Conservation (phyloP, 2,113 vertebrate genomes). For the Rafetus swinhoei region DNA sequence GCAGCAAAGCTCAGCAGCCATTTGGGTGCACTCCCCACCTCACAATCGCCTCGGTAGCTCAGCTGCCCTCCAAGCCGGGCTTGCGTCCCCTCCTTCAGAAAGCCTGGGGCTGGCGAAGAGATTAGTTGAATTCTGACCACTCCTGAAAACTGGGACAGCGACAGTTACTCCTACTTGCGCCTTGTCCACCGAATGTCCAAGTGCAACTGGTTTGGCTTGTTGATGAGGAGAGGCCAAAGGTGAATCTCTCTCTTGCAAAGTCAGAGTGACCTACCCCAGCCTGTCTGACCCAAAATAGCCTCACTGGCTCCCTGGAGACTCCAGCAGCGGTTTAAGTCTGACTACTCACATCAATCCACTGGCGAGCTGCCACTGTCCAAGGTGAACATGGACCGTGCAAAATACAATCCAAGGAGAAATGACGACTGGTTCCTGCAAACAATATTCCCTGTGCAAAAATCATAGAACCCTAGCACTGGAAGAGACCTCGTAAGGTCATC, state of each 20-base stretch:
- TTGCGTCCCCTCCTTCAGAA: slow-evolving; percentile 11
- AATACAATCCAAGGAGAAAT: slow-evolving; percentile 32
- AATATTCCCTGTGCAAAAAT: not conserved
- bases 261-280: not conserved
- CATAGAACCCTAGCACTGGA: no score
- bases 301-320: slow-evolving; percentile 20
- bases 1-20: slow-evolving; percentile 15
- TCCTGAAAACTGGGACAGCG: not conserved
- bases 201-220: not conserved
- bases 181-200: not conserved
- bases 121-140: not conserved
- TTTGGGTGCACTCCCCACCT: not conserved
- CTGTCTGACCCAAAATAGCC: not conserved
- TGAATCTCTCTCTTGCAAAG: not conserved
- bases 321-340: not conserved
- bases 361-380: slow-evolving; percentile 44
- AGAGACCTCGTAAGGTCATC: no score
- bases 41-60: slow-evolving; percentile 8
- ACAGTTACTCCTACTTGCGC: not conserved
- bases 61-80: slow-evolving; percentile 3
- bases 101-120: not conserved
- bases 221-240: not conserved
- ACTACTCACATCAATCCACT: not conserved
- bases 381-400: not conserved
- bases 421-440: not conserved